Evolutionary conservation across 2,113 vertebrate species (phyloP).

Genomic region (Bubo blakistoni): DNA sequence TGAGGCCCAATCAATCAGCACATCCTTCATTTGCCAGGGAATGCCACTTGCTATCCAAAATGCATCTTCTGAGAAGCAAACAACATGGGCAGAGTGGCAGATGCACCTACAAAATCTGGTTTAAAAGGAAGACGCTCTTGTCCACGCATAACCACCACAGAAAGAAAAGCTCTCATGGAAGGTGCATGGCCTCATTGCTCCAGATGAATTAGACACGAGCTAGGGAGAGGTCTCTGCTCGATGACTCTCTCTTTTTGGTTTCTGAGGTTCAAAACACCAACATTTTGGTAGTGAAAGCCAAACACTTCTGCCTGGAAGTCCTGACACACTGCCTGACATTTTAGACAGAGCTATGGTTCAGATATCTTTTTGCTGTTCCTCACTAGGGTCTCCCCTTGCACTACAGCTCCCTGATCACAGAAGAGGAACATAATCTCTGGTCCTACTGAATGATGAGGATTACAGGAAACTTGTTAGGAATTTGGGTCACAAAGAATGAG

Average conservation of each 20-base stretch:
- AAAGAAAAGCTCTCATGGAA: neutral
- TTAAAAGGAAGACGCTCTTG: neutral
- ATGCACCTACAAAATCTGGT: neutral
- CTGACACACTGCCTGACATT: neutral
- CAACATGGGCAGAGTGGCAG: neutral
- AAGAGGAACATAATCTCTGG: neutral
- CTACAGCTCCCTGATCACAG: neutral
- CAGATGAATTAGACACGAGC: neutral
- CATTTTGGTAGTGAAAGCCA: neutral
- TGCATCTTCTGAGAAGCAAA: neutral
- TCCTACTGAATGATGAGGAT: neutral
- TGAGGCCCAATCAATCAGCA: neutral
- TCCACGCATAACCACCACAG: accelerated
- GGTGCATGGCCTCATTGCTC: neutral
- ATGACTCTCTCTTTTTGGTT: neutral
- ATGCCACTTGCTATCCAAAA: neutral
- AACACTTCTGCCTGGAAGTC: neutral
- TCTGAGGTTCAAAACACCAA: neutral
- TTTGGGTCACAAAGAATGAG: neutral
- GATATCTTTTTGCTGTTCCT: neutral
- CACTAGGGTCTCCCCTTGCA: neutral
- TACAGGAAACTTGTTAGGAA: neutral
- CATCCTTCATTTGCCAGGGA: neutral
- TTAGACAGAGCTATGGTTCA: neutral
- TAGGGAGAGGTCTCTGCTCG: neutral